Conservation (phyloP, 2,888 invertebrate genomes). For the Phortica magna region DNA sequence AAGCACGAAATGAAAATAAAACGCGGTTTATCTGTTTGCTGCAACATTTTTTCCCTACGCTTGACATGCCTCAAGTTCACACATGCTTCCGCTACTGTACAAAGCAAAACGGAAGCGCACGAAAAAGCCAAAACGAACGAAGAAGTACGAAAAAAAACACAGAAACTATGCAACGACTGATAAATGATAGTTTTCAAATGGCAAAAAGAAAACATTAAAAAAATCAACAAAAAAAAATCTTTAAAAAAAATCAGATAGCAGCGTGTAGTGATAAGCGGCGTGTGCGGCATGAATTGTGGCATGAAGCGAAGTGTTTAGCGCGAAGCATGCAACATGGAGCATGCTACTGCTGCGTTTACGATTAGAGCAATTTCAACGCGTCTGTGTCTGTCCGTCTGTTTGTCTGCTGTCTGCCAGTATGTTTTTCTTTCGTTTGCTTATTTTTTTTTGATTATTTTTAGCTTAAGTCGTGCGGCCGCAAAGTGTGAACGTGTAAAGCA, state of each 20-base stretch:
- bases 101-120: conserved; percentile 11
- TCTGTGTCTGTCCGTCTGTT: not conserved
- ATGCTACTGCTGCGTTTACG: not conserved
- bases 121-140: conserved; percentile 7
- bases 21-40: not conserved
- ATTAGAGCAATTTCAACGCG: conserved; percentile 5
- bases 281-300: not conserved
- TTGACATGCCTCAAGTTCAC: not conserved
- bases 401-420: not conserved
- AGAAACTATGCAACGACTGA: conserved; percentile 15
- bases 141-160: not conserved
- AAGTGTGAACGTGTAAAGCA: conserved; percentile 14
- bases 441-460: not conserved
- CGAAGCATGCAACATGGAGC: not conserved
- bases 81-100: not conserved
- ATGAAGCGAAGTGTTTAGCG: not conserved
- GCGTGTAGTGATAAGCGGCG: not conserved
- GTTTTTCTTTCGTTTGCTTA: not conserved
- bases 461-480: not conserved
- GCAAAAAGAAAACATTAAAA: conserved; percentile 4
- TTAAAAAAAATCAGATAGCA: not conserved
- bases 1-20: not conserved
- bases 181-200: conserved; percentile 16
- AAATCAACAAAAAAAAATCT: not conserved
- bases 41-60: not conserved